Evolutionary conservation across 2,797 vertebrate genomes (phyloP), one percentile per base, ranked within the genome.

Genomic region (Avahi laniger): DNA sequence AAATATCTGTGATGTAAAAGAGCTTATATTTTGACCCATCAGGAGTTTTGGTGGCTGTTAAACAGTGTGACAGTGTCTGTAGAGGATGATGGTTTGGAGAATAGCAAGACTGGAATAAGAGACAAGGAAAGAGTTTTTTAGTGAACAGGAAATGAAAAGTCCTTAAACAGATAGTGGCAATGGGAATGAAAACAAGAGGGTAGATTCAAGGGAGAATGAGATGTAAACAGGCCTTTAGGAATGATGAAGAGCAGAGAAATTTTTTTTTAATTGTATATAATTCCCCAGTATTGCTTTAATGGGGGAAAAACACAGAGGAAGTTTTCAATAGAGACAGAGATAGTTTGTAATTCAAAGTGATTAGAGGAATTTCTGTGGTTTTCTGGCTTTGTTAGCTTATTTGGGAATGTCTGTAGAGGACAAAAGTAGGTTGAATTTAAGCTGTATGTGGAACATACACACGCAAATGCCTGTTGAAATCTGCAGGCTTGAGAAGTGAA

Each of bases 341-440:
- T 7, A 81, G 72, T 96, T 85, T 46, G 46, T 41, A 50, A 63
- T 61, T 75, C 38, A 70, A 46, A 46, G 73, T 70, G 54, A 94
- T 2, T 38, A 67, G 43, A 80, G 73, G 41, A 52, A 13, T 57
- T 63, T 61, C 83, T 88, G n/a, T 72, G 48, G 18, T 80, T 90
- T 95, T 89, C 65, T 72, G 61, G 24, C 14, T 85, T 67, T 91
- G 15, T 87, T 73, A 92, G 22, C 13, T 89, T 93, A 61, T 83
- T 75, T 96, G 75, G 14, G 12, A 28, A 35, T 92, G 2, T 83
- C 33, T 61, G 4, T 54, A 76, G 18, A 33, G 11, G 20, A 38
- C 10, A 54, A 50, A 93, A 89, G 73, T 50, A 61, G 63, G 12
- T 78, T 89, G 73, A 87, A 43, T 91, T 94, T 93, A 91, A 91